Conservation (phyloP, 1,140 invertebrate genomes). For the Pygmarrhopalites habei region DNA sequence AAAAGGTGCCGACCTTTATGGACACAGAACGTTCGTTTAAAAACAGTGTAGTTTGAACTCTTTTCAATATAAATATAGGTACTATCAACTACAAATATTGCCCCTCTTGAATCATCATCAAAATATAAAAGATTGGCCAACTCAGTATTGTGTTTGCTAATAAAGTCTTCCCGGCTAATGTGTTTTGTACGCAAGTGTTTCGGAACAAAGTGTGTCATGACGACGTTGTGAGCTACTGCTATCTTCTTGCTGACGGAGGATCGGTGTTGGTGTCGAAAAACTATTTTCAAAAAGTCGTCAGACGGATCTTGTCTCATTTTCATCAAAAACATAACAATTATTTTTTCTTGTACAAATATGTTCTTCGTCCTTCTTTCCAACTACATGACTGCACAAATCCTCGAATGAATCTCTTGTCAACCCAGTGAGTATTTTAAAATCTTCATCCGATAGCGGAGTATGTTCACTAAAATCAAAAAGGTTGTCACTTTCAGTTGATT, state of each 20-base stretch:
- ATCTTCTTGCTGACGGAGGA: not conserved
- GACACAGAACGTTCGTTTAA: constrained; percentile 8
- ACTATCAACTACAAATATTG: not conserved
- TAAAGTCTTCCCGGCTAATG: not conserved
- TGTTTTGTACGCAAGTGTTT: not conserved
- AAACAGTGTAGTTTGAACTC: not conserved
- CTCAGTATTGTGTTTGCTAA: not conserved
- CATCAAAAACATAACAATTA: not conserved
- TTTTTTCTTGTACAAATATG: not conserved
- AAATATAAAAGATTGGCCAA: not conserved
- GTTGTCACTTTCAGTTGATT: too few species aligned
- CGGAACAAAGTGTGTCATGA: not conserved
- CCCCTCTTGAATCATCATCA: not conserved
- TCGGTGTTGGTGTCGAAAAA: not conserved
- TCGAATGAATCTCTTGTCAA: not conserved
- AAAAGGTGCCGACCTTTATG: constrained; percentile 18
- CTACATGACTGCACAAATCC: not conserved
- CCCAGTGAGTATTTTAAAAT: not conserved
- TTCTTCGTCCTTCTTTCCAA: not conserved
- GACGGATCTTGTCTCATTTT: not conserved
- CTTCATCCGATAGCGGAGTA: not conserved
- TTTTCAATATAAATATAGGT: constrained; percentile 22
- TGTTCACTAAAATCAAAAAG: not conserved
- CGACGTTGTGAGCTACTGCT: not conserved
- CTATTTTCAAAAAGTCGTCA: not conserved